Conservation (phyloP, 2,113 vertebrate species). For the Agelaius phoeniceus region DNA sequence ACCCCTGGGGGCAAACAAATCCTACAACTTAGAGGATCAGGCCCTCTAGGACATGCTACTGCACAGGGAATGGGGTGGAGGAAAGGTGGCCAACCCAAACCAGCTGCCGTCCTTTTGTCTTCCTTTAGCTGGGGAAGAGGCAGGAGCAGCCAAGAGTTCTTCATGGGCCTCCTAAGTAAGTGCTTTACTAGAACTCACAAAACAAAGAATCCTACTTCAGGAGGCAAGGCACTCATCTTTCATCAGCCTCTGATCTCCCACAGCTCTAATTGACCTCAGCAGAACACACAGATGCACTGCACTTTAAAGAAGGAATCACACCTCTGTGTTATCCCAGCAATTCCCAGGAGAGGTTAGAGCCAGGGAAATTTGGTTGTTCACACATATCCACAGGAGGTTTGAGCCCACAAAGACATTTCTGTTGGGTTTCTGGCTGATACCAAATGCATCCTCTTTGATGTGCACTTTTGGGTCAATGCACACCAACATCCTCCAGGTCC, state of each 20-base stretch:
- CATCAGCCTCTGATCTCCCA: neutral
- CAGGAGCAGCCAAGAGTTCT: neutral
- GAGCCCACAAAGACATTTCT: neutral
- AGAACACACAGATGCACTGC: neutral
- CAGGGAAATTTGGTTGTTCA: neutral
- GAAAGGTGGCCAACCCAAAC: neutral
- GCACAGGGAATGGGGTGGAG: neutral
- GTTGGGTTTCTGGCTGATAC: neutral
- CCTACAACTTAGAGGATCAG: neutral
- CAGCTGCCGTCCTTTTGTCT: neutral
- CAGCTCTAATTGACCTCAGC: slow-evolving; percentile 1
- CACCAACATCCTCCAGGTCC: neutral
- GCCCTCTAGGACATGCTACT: neutral
- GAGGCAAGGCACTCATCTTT: slow-evolving; percentile 1
- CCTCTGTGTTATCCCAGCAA: neutral
- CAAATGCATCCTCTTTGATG: neutral
- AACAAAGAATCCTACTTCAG: neutral
- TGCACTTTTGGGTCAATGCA: slow-evolving; percentile 22
- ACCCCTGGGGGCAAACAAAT: neutral
- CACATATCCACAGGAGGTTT: neutral
- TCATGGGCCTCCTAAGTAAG: neutral
- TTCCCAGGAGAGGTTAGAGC: neutral
- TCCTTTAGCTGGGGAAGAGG: neutral
- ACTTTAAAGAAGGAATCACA: neutral
- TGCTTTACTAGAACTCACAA: neutral